Evolutionary conservation across 2,888 invertebrate genomes (phyloP), one percentile per base, ranked within the genome.

Genomic region (Patella depressa): DNA sequence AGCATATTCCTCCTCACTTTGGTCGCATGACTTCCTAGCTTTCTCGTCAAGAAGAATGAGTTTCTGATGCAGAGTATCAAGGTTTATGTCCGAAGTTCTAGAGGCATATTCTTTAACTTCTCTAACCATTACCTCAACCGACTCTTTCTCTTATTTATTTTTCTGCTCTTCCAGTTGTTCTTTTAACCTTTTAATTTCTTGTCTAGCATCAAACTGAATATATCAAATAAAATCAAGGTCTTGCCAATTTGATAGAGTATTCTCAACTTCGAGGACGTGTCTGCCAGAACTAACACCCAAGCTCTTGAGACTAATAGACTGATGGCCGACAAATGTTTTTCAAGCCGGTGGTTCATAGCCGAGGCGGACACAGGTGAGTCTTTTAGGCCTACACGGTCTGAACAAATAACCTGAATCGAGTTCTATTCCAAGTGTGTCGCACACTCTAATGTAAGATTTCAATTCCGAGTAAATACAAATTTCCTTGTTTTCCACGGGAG

Each of bases 401-500:
- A 78, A 78, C 17, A 74, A 29, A 71, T 71, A 78, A 17, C 78
- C 78, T 2, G 69, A 57, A 4, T 19, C n/a, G 15, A 78, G n/a
- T 17, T 45, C 74, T 34, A 57, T 57, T 14, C 57, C 11, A 17
- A 57, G n/a, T 57, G 14, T 3, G 15, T 17, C n/a, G n/a, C 57
- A 57, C 11, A 17, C 57, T 57, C n/a, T 57, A n/a, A 57, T 57
- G 4, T 57, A 57, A 2, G 57, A 57, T n/a, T 57, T 3, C n/a
- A 9, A 57, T 11, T 57, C 57, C 3, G 57, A 57, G 9, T 5
- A 2, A 57, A 11, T 0, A 57, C 57, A 57, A 3, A 17, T 17
- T n/a, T 57, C 11, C 57, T n/a, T n/a, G 14, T 57, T 14, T 57
- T n/a, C n/a, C n/a, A n/a, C n/a, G n/a, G n/a, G n/a, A n/a, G n/a